These are phyloP conservation scores for Calcarius lapponicus DNA, from an alignment of 2,797 vertebrate species.

Conservation along the genomic window DNA sequence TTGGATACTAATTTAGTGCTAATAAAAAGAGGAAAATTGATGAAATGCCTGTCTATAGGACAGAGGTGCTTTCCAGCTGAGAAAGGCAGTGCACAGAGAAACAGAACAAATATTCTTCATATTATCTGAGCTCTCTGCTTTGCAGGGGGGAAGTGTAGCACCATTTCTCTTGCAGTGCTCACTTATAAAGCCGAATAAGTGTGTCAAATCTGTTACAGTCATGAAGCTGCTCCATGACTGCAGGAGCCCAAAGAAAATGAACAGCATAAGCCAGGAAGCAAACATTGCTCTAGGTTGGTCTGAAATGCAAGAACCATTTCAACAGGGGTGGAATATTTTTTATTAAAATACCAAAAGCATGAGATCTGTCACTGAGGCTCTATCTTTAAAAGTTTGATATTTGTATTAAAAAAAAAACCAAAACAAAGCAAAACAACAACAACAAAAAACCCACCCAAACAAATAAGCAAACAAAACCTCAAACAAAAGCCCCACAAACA, in stretches of 20 bases:
- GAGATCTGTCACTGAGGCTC: background rate
- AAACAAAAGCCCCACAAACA: background rate
- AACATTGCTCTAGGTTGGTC: background rate
- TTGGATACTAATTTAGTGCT: background rate
- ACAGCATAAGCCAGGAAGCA: background rate
- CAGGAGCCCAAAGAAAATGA: background rate
- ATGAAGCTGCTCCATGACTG: background rate
- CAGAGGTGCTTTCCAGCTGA: conserved; percentile 11
- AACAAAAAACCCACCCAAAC: background rate
- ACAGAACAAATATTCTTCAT: background rate
- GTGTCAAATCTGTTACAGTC: background rate
- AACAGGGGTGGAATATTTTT: background rate
- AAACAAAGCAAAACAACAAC: background rate
- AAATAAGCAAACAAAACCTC: background rate
- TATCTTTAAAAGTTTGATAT: background rate
- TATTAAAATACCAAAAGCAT: background rate
- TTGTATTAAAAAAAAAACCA: background rate
- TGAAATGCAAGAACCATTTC: background rate
- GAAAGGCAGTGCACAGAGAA: background rate
- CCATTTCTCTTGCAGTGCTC: background rate
- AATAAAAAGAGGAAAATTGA: conserved; percentile 21
- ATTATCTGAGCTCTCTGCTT: background rate
- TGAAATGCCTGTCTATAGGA: background rate
- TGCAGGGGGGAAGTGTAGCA: background rate
- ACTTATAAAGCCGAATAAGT: background rate